These are phyloP conservation scores for Paramacrobiotus metropolitanus DNA, from an alignment of 1,140 invertebrate genomes.

Conservation along the genomic window DNA sequence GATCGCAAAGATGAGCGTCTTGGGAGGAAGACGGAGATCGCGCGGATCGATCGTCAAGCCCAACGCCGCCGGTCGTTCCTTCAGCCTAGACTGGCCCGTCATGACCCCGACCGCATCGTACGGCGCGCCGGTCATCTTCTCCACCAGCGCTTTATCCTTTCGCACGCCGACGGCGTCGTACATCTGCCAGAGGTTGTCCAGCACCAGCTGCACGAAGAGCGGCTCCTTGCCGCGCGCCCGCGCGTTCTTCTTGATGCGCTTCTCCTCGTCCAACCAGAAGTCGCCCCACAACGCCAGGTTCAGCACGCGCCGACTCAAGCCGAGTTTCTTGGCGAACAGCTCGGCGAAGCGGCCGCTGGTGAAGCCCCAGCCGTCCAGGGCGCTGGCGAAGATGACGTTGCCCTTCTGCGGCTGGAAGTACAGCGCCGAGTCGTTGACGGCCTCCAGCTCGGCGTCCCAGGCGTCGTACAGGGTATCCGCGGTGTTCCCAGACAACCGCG, in stretches of 20 bases:
- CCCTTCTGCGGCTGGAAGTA: conserved; percentile 77
- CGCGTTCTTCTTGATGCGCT: conserved; percentile 64
- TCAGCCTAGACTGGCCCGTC: conserved; percentile 55
- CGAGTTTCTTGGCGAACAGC: conserved; percentile 55
- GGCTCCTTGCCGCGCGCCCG: conserved; percentile 80
- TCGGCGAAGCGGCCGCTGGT: conserved; percentile 51
- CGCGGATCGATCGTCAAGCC: conserved; percentile 47
- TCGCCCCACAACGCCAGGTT: conserved; percentile 79
- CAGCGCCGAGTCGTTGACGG: conserved; percentile 59
- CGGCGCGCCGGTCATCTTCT: conserved; percentile 51
- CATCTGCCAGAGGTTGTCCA: conserved; percentile 78
- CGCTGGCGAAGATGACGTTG: conserved; percentile 90
- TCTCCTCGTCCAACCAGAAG: conserved; percentile 68
- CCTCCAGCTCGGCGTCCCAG: conserved; percentile 55
- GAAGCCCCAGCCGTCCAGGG: conserved; percentile 93
- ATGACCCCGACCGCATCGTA: conserved; percentile 51
- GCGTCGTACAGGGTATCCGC: conserved; percentile 28
- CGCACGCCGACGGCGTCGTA: conserved; percentile 51
- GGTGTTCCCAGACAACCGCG: conserved; percentile 28
- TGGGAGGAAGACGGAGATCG: conserved; percentile 41
- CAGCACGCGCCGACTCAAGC: conserved; percentile 34
- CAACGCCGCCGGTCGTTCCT: conserved; percentile 54
- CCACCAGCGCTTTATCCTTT: conserved; percentile 55
- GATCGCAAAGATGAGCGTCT: conserved; percentile 50
- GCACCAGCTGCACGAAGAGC: conserved; percentile 76